Evolutionary conservation across 2,888 invertebrate species (phyloP), one percentile per base, ranked within the genome.

Genomic region (Andrena chrysosceles): DNA sequence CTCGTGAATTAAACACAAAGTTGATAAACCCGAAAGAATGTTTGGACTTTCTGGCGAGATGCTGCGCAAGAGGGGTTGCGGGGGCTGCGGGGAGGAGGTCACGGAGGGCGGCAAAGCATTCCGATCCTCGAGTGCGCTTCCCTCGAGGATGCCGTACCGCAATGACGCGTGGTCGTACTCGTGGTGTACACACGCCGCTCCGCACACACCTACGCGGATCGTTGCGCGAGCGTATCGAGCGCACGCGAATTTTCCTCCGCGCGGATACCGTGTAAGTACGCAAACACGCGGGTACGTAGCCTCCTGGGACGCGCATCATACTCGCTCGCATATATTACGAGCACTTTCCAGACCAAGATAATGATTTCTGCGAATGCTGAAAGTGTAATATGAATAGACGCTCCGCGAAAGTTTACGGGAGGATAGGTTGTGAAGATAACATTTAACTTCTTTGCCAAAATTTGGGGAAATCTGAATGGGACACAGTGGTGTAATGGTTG

Each of bases 1-100:
- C 79, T 85, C 85, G 75, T 87, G 90, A 89, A 91, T 91, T 91
- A 91, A 90, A 89, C 87, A 85, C 88, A 91, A 91, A 91, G 89
- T 90, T 91, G 90, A 91, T 91, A 91, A 91, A 91, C 88, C 85
- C 84, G 59, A 89, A 91, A 90, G 90, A 90, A 90, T 90, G 89
- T 90, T 89, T 87, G 87, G 87, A 88, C 90, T 90, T 90, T 88
- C 84, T 79, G 81, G 85, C 33, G 85, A 82, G 84, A 86, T 49
- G 80, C 80, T 86, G 74, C 56, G 33, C 16, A 52, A 70, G 75
- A 56, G 72, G 69, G 75, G 60, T 23, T 52, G 66, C 49, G 16
- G 76, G 59, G 29, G 76, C 52, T n/a, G 54, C 26, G 64, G 31
- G 29, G 81, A 42, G 72, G 69, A 83, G 83, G 86, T 77, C 56